Evolutionary conservation across 2,888 invertebrate species (phyloP), one percentile per base, ranked within the genome.

Genomic region (Bruchidius siliquastri): DNA sequence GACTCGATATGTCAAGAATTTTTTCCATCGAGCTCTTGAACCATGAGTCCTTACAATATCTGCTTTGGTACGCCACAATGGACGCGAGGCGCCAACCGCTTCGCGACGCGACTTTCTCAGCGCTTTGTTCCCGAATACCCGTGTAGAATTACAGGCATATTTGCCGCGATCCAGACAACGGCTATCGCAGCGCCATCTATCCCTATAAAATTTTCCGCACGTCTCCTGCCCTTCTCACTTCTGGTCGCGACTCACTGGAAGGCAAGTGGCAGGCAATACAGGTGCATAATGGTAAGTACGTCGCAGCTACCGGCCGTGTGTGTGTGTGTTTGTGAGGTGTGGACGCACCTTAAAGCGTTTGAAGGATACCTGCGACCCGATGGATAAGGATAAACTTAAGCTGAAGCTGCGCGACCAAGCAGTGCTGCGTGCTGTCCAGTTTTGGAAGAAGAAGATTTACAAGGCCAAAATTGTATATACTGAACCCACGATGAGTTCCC

Each of bases 191-290:
- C 92, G 92, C 92, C 92, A 91, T 91, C 92, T 92, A 88, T 89
- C 88, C 89, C 88, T 91, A 92, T 92, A 92, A 92, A 92, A 92
- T 91, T 89, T 89, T 89, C 88, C 88, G 88, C 88, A 89, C 88
- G 89, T 89, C 89, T 88, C 88, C 88, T 88, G 88, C 89, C 87
- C 88, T 89, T 90, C 90, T 90, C 92, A 93, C 92, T 93, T 91
- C 92, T 92, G 91, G 91, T 92, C 90, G 76, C 77, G 89, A 90
- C 89, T 91, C 90, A 90, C 91, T 90, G 90, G 91, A 91, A 90
- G 91, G 90, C 90, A 91, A 91, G 91, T 80, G 84, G 83, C 80
- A 81, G 80, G 82, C 80, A 81, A 76, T 81, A 82, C 81, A 83
- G 83, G 79, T 49, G 83, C 83, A 85, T 81, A 84, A 88, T 87